phyloP scores from a whole-genome alignment of 2,888 invertebrate genomes.

The Penaeus monodon region DNA sequence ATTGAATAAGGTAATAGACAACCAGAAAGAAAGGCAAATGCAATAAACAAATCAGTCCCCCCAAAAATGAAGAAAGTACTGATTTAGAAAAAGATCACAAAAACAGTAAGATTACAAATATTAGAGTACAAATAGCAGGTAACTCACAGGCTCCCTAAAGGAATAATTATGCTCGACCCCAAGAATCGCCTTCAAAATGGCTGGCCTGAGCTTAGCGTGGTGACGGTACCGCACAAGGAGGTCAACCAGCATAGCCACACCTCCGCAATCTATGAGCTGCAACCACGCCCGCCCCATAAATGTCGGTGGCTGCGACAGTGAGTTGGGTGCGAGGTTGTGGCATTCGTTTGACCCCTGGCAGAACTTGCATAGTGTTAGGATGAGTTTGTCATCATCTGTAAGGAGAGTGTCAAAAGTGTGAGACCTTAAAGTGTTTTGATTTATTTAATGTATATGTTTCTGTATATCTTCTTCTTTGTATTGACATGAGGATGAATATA shows the following conservation, averaged over 20 bases:
- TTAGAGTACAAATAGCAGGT: too few species aligned
- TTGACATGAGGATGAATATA: too few species aligned
- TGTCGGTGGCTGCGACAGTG: slow-evolving; percentile 43
- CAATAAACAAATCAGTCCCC: too few species aligned
- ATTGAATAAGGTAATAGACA: too few species aligned
- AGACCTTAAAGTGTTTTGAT: too few species aligned
- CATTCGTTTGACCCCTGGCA: slow-evolving; percentile 42
- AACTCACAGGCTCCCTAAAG: slow-evolving; percentile 34
- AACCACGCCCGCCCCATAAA: slow-evolving; percentile 47
- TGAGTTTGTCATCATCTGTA: slow-evolving; percentile 49
- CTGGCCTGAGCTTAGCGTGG: slow-evolving; percentile 31
- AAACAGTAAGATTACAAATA: too few species aligned
- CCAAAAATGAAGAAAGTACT: too few species aligned
- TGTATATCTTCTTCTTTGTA: too few species aligned
- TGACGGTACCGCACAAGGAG: slow-evolving; percentile 21
- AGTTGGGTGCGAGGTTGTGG: slow-evolving; percentile 29
- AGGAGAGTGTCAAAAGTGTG: not conserved
- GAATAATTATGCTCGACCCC: slow-evolving; percentile 43
- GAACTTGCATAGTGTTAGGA: slow-evolving; percentile 49
- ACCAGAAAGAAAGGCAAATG: too few species aligned
- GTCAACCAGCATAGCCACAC: slow-evolving; percentile 32
- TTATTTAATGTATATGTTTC: too few species aligned
- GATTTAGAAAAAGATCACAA: too few species aligned
- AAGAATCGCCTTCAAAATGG: slow-evolving; percentile 38
- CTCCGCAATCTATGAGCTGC: slow-evolving; percentile 48